Conservation (phyloP, 1,140 invertebrate species). For the Penaeus indicus region DNA sequence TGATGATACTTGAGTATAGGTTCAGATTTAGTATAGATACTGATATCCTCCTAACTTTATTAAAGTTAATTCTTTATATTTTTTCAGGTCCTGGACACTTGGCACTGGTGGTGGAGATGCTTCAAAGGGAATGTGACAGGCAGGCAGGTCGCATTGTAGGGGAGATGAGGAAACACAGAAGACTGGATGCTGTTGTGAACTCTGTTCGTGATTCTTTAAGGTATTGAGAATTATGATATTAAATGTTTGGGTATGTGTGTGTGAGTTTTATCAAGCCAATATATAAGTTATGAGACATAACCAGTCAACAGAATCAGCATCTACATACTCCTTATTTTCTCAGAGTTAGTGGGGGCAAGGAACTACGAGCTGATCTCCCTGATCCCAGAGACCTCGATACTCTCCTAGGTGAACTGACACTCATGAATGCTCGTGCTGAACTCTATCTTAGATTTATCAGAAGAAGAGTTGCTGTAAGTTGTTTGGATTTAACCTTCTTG, state of each 20-base stretch:
- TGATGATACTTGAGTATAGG: no score
- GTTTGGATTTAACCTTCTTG: not conserved
- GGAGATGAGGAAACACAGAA: constrained; percentile 83
- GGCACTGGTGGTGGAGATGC: constrained; percentile 72
- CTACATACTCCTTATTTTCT: not conserved
- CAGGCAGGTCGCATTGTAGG: constrained; percentile 80
- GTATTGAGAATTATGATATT: constrained; percentile 26
- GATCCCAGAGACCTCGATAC: constrained; percentile 92
- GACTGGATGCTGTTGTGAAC: constrained; percentile 78
- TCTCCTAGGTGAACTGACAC: constrained; percentile 89
- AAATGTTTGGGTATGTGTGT: no score
- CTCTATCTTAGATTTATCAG: constrained; percentile 92
- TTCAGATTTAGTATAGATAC: no score
- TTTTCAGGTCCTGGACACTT: constrained; percentile 79
- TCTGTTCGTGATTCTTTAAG: constrained; percentile 59
- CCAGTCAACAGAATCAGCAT: constrained; percentile 14
- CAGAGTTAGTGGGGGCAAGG: constrained; percentile 58
- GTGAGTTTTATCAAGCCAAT: no score
- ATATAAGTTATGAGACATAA: not conserved
- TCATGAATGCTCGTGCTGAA: constrained; percentile 91
- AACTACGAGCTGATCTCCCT: constrained; percentile 69
- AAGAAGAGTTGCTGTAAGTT: constrained; percentile 81
- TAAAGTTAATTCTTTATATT: constrained; percentile 22
- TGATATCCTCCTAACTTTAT: no score
- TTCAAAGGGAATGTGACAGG: constrained; percentile 90